A percentile compares a stretch with the other conserved stretches of the same genome.
Conservation (phyloP, 2,888 invertebrate species). For the Eurois occulta region DNA sequence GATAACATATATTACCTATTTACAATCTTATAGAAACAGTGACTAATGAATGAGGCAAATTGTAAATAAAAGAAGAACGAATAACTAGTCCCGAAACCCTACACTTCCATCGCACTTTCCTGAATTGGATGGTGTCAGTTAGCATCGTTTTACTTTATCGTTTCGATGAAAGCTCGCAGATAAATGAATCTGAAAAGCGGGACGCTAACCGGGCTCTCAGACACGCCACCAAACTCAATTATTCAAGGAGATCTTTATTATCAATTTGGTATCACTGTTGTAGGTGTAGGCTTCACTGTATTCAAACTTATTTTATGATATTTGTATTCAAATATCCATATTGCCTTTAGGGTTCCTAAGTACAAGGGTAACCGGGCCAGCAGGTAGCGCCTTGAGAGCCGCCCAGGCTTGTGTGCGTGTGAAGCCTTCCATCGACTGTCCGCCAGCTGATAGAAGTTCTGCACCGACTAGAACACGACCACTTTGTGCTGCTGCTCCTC, state of each 20-base stretch:
- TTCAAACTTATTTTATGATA: conserved; percentile 42
- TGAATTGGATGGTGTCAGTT: conserved; percentile 75
- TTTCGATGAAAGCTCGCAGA: conserved; percentile 71
- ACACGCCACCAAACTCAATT: conserved; percentile 70
- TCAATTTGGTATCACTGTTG: conserved; percentile 50
- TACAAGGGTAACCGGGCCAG: conserved; percentile 94
- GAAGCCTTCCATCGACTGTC: conserved; percentile 94
- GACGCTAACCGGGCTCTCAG: conserved; percentile 71
- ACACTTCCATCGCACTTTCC: conserved; percentile 69
- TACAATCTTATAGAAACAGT: conserved; percentile 70
- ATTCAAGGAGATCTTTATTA: conserved; percentile 66
- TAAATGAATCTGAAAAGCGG: conserved; percentile 73
- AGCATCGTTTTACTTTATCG: conserved; percentile 71
- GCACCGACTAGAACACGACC: conserved; percentile 96
- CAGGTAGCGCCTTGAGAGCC: conserved; percentile 96
- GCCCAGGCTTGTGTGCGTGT: conserved; percentile 99
- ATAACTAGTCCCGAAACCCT: conserved; percentile 64
- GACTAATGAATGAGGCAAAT: conserved; percentile 77
- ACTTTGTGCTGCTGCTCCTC: conserved; percentile 97
- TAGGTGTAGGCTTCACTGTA: conserved; percentile 40
- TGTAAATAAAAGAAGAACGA: conserved; percentile 65
- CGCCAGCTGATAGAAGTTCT: conserved; percentile 96
- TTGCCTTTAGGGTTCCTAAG: conserved; percentile 82
- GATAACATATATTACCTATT: conserved; percentile 67
- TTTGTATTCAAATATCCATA: conserved; percentile 54